Base-by-base conservation (phyloP, 1,140 invertebrate species). In the Agraylea sexmaculata region DNA sequence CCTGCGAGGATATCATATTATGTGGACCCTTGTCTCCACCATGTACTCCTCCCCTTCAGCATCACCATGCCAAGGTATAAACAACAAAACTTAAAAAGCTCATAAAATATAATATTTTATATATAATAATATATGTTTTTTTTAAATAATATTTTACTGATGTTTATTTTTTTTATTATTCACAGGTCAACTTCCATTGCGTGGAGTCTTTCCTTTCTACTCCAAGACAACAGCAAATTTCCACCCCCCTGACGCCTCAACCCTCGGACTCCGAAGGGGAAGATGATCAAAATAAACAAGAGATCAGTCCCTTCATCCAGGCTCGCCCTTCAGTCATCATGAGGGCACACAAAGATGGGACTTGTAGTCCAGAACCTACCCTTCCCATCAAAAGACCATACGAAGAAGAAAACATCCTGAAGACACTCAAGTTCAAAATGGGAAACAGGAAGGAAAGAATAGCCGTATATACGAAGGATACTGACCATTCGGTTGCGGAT, bases 351-450 rank as follows among this genome's bases (percentile, higher is more conserved):
- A 77, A 78, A 37, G 78, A 82, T 51, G 83, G 83, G 21, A 75
- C 75, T 22, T 81, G 72, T 60, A 74, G 67, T 38, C 72, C 73
- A 36, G 68, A 69, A 42, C 60, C 57, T 21, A 51, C 57, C 11
- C 50, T 21, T 12, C 13, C 25, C 8, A 32, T 27, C 23, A 45
- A 43, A 31, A 23, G 31, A 23, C 42, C 29, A 16, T 51, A 47
- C 10, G 36, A 36, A 17, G 57, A 53, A 51, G 60, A 71, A 47
- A 83, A 84, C 56, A 74, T 84, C 15, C 58, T 83, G 23, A 81
- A 79, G 55, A 75, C 72, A 41, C 60, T 84, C 8, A 84, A 85
- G 52, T 84, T 80, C 56, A 85, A 85, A 64, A 81, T 85, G 77
- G 79, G 78, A 49, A 58, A 71, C 12, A 65, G 69, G 5, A 75